These are phyloP conservation scores for Sclerurus mexicanus DNA, from an alignment of 2,113 vertebrate species.

Conservation along the genomic window DNA sequence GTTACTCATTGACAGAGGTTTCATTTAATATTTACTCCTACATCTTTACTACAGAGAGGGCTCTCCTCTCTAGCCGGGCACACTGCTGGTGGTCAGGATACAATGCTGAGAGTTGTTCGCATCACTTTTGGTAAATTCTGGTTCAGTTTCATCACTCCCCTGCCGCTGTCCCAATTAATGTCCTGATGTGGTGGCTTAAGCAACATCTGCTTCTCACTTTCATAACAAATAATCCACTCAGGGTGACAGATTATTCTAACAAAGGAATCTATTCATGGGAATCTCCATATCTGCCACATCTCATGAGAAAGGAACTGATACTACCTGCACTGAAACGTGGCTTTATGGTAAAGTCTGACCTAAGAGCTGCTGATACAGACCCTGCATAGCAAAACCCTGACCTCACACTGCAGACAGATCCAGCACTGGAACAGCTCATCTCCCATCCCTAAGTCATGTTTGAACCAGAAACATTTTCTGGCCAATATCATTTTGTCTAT, in stretches of 20 bases:
- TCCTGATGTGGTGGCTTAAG: not conserved
- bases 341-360: not conserved
- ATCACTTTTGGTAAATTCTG: not conserved
- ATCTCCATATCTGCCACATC: not conserved
- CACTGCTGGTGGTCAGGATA: not conserved
- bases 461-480: not conserved
- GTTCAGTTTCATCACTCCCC: not conserved
- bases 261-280: not conserved
- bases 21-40: not conserved
- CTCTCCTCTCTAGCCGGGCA: not conserved
- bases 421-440: not conserved
- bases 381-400: not conserved
- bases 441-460: not conserved
- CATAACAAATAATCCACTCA: not conserved
- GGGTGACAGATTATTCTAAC: not conserved
- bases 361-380: not conserved
- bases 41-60: not conserved
- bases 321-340: not conserved
- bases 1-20: not conserved
- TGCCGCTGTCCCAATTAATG: not conserved
- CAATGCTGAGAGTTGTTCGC: not conserved
- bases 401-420: not conserved
- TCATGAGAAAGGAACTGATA: not conserved
- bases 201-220: not conserved
- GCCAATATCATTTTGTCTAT: fast-evolving